These are phyloP conservation scores for Himalopsyche phryganea DNA, from an alignment of 1,140 invertebrate species.

Conservation along the genomic window DNA sequence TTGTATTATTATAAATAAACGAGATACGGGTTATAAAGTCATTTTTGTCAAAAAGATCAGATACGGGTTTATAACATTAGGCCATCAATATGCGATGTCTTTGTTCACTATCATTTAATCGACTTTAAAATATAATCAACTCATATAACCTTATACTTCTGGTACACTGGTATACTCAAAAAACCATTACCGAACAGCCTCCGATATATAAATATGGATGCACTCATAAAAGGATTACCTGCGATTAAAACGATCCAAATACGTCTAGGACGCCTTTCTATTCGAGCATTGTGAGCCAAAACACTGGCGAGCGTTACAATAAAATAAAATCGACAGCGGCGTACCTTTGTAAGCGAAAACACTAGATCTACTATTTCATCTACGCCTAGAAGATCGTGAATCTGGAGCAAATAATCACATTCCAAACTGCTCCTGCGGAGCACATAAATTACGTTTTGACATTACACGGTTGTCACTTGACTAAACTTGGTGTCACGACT, in stretches of 20 bases:
- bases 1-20: too few relatives aligned
- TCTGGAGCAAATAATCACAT: conserved; percentile 5
- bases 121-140: too few relatives aligned
- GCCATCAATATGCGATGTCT: too few relatives aligned
- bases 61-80: too few relatives aligned
- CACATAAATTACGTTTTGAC: conserved; percentile 26
- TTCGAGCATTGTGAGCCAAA: background rate
- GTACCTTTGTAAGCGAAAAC: background rate
- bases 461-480: conserved; percentile 20
- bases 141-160: too few relatives aligned
- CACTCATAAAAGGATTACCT: background rate
- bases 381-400: background rate
- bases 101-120: too few relatives aligned
- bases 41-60: too few relatives aligned
- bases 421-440: background rate
- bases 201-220: conserved; percentile 1
- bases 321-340: background rate
- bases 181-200: background rate
- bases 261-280: background rate
- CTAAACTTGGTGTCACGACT: conserved; percentile 15
- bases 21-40: too few relatives aligned
- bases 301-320: background rate
- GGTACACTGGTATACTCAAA: background rate
- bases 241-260: too few relatives aligned
- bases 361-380: background rate